phyloP scores from a whole-genome alignment of 2,888 invertebrate species.

The Scaeva pyrastri region DNA sequence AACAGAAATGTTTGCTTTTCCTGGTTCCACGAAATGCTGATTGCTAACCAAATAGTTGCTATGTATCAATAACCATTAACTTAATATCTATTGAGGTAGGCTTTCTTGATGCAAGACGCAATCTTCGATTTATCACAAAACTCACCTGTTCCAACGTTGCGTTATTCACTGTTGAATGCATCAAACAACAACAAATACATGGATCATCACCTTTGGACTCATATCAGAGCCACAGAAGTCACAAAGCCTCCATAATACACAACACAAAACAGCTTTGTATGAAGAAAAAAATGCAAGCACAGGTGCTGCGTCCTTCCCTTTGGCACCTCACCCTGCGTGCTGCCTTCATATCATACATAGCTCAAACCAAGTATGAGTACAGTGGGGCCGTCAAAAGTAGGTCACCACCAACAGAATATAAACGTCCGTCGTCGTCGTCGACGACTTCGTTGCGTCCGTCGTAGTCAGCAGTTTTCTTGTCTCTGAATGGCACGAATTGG shows the following conservation, averaged over 20 bases:
- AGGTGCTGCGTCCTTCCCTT: slow-evolving; percentile 56
- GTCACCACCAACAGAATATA: slow-evolving; percentile 58
- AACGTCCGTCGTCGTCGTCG: background rate
- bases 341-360: slow-evolving; percentile 7
- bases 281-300: slow-evolving; percentile 64
- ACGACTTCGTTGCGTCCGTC: too few species aligned
- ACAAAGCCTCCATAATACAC: background rate
- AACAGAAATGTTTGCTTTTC: slow-evolving; percentile 4
- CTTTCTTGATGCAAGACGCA: slow-evolving; percentile 10
- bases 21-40: background rate
- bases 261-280: slow-evolving; percentile 18
- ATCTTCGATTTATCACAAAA: slow-evolving; percentile 2
- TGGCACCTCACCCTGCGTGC: slow-evolving; percentile 45
- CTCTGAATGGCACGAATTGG: slow-evolving; percentile 44
- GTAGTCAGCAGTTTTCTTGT: slow-evolving; percentile 63
- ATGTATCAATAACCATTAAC: slow-evolving; percentile 9
- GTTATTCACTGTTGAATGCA: slow-evolving; percentile 9
- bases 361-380: slow-evolving; percentile 33
- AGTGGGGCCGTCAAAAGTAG: slow-evolving; percentile 69
- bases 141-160: slow-evolving; percentile 26
- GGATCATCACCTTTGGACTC: slow-evolving; percentile 53
- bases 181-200: slow-evolving; percentile 11
- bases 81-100: slow-evolving; percentile 7
- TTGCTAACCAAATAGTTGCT: slow-evolving; percentile 15
- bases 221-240: slow-evolving; percentile 1